Evolutionary conservation across 2,888 invertebrate species (phyloP), one percentile per base, ranked within the genome.

Genomic region (Protodeltote pygarga): DNA sequence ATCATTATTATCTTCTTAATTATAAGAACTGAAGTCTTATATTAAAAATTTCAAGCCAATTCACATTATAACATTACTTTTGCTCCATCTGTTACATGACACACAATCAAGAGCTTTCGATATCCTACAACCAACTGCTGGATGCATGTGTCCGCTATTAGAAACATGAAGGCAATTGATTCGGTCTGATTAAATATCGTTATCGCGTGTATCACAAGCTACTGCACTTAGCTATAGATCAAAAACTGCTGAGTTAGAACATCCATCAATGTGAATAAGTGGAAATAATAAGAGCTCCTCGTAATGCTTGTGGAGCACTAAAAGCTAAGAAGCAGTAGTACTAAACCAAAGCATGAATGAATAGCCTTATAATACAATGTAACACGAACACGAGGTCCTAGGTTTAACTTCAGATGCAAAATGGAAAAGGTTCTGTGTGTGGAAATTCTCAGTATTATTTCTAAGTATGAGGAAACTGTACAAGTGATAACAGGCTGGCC

Each of bases 171-270:
- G 54, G 60, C 72, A 73, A 71, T 72, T 69, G 65, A 55, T 66
- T 59, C 60, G 61, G 51, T 72, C 59, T 63, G 70, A 66, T 64
- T 53, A 73, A 68, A 63, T 69, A 66, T 68, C 64, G 66, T 65
- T 79, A 81, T 82, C 79, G 65, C 63, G 53, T 75, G 70, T 73
- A 79, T 80, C 79, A 71, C 57, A 69, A 71, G 82, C 87, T 85
- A 85, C 87, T 80, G 83, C 81, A 81, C 81, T 82, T 81, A 81
- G 76, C 73, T 77, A 75, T 75, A 77, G 80, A 83, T 86, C 86
- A 79, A 86, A 88, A 87, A 87, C 79, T 87, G 89, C 89, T 89
- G 87, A 88, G 83, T 80, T 85, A 83, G 82, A 83, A 79, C 87
- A 89, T 90, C 89, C 78, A 89, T 90, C 89, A 89, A 78, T 78